A percentile compares a stretch with the other conserved stretches of the same genome.
These are phyloP conservation scores for Pluvialis apricaria DNA, from an alignment of 2,113 vertebrate species.

Conservation along the genomic window DNA sequence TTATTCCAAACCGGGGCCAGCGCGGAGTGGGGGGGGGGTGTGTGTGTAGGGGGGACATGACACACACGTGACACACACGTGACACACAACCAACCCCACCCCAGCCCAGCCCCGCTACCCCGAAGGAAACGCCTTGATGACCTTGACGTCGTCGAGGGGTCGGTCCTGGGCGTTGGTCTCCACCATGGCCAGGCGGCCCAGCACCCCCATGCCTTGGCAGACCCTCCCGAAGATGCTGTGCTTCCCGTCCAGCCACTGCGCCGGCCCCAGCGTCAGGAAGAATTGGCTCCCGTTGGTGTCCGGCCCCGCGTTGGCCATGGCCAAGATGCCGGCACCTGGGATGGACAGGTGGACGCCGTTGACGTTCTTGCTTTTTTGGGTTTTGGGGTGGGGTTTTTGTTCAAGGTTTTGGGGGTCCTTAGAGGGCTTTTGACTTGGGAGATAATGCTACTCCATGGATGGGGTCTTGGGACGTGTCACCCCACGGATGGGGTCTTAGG, in stretches of 20 bases:
- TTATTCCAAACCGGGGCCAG: neutral
- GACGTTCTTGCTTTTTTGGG: rapidly evolving
- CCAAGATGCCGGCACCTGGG: conserved; percentile 90
- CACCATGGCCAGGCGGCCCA: conserved; percentile 92
- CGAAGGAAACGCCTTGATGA: conserved; percentile 78
- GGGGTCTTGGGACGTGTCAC: too few relatives aligned
- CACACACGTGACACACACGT: too few relatives aligned
- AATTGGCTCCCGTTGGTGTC: conserved; percentile 97
- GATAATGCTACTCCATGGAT: too few relatives aligned
- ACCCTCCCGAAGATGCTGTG: conserved; percentile 95
- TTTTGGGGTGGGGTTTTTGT: neutral
- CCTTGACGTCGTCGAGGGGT: conserved; percentile 88
- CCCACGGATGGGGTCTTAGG: too few relatives aligned
- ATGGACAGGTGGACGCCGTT: rapidly evolving
- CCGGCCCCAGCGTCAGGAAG: conserved; percentile 87
- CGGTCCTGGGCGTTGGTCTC: conserved; percentile 93
- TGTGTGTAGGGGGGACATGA: too few relatives aligned
- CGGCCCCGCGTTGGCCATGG: conserved; percentile 94
- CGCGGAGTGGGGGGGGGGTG: too few relatives aligned
- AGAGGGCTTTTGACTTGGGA: neutral
- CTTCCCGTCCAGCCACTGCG: conserved; percentile 94
- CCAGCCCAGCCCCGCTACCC: conserved; percentile 54
- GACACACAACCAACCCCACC: neutral
- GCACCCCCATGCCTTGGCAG: conserved; percentile 85
- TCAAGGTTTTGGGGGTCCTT: neutral